A percentile compares a stretch with the other conserved stretches of the same genome.
phyloP scores from a whole-genome alignment of 2,113 vertebrate species.

The Xiphophorus hellerii region DNA sequence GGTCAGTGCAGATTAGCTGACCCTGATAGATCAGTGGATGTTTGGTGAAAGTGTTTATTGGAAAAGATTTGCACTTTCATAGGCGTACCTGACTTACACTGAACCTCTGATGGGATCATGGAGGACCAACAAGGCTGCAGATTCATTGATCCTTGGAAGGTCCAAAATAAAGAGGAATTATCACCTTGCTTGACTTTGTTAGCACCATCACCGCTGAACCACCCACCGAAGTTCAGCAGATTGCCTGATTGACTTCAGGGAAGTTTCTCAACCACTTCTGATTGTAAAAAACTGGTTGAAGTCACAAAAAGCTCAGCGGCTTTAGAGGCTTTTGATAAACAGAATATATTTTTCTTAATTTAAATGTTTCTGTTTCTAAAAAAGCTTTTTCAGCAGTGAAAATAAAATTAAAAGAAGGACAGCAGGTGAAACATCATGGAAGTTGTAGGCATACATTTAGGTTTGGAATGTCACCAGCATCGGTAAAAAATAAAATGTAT shows the following conservation, averaged over 20 bases:
- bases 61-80: slow-evolving; percentile 35
- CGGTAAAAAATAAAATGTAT: too few species aligned
- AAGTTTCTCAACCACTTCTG: slow-evolving; percentile 17
- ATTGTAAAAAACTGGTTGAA: slow-evolving; percentile 2
- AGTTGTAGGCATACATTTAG: too few species aligned
- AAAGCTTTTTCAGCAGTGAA: too few species aligned
- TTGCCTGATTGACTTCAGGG: slow-evolving; percentile 25
- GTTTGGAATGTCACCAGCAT: too few species aligned
- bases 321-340: not conserved
- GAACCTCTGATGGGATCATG: slow-evolving; percentile 15
- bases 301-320: not conserved
- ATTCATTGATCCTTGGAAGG: slow-evolving; percentile 25
- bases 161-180: slow-evolving; percentile 49
- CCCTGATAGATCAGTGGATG: slow-evolving; percentile 37
- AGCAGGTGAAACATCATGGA: too few species aligned
- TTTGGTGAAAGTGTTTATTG: slow-evolving; percentile 28
- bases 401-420: too few species aligned
- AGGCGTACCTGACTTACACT: slow-evolving; percentile 19
- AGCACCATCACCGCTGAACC: slow-evolving; percentile 43
- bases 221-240: slow-evolving; percentile 41
- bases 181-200: slow-evolving; percentile 66
- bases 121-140: slow-evolving; percentile 34
- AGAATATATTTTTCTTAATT: not conserved
- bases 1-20: slow-evolving; percentile 51
- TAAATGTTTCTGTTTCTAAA: too few species aligned